Base-by-base conservation (phyloP, 2,797 vertebrate genomes). In the Salmo trutta region DNA sequence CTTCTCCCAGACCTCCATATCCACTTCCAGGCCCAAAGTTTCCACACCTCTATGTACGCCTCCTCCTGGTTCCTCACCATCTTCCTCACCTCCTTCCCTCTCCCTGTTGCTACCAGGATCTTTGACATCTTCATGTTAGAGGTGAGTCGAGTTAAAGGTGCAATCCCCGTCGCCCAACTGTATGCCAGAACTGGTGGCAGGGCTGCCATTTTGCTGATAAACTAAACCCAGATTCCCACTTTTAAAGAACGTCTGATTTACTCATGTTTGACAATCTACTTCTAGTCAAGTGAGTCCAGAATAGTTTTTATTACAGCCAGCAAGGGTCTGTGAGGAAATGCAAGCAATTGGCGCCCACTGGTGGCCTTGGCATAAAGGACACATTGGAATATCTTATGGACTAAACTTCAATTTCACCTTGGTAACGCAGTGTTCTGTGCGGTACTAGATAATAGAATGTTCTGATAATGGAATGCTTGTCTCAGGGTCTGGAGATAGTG, bases 61-160 rank as follows among this genome's bases (percentile, higher is more conserved):
- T 99, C 98, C 0, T 99, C 98, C 10, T 99, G 98, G 98, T 99
- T 99, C 91, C 95, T 99, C 91, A 99, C 98, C 87, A 97, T 99
- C 90, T 99, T 99, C 92, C 97, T 99, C 89, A 99, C 98, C 76
- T 97, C 96, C 83, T 99, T 98, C 88, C 97, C 98, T 81, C 92
- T 99, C 86, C 93, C 97, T 1, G 91, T 97, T 36, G 98, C 98
- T 86, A 99, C 98, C 1, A 96, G 98, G 92, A 96, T 99, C 92
- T 99, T 99, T 86, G 98, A 99, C 92, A 99, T 99, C 85, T 99
- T 99, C 92, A 98, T 99, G 97, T 98, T 95, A 87, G 98, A 99
- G 97, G 98, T 99, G 91, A 94, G 94, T 88, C 59, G n/a, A 79
- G 73, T 6, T 33, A 62, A 27, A 24, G 53, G 71, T 68, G 47